Evolutionary conservation across 2,888 invertebrate species (phyloP).

Genomic region (Capitulum mitella): DNA sequence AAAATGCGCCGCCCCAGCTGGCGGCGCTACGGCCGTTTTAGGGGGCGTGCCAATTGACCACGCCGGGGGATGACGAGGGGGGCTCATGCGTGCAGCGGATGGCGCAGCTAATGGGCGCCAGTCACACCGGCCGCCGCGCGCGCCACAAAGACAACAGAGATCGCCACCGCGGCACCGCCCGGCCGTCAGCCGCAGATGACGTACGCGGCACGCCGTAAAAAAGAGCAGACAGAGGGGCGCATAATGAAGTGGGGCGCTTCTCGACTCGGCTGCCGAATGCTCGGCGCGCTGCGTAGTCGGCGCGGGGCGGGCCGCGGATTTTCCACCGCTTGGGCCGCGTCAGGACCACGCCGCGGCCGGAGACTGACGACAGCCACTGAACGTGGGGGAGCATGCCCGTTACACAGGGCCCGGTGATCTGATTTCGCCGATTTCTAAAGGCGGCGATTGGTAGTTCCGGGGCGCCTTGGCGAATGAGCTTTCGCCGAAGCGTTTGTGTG

Average conservation of each 20-base stretch:
- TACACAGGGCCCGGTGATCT: no score
- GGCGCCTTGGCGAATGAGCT: no score
- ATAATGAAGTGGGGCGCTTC: conserved; percentile 1
- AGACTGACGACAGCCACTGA: no score
- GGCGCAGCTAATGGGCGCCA: neutral
- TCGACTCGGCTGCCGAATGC: no score
- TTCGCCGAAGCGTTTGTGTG: no score
- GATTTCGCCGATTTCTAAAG: no score
- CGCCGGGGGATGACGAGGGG: neutral
- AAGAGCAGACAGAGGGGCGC: conserved; percentile 7
- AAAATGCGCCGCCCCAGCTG: neutral
- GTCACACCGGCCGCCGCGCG: neutral
- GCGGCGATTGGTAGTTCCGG: no score
- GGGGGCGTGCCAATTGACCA: neutral
- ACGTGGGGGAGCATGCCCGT: no score
- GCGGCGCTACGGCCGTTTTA: neutral
- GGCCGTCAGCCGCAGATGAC: neutral
- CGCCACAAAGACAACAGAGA: neutral
- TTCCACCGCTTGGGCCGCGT: no score
- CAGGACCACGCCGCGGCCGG: no score
- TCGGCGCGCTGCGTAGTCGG: no score
- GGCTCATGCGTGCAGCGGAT: neutral
- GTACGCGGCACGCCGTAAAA: neutral
- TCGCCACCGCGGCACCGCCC: neutral
- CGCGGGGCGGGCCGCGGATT: no score